Base-by-base conservation (phyloP, 1,140 invertebrate genomes). In the Macrocentrus cingulum region DNA sequence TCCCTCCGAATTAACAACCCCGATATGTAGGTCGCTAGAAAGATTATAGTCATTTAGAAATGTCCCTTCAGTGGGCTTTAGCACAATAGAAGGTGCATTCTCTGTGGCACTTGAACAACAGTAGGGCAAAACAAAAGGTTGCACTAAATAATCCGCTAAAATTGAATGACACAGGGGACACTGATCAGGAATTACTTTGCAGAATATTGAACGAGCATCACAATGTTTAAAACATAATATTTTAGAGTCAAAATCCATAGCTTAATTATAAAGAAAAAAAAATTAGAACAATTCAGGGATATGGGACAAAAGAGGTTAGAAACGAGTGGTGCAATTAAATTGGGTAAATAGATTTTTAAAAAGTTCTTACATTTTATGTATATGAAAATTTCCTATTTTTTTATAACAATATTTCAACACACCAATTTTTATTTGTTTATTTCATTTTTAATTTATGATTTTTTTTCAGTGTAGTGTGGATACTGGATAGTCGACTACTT, bases 171-270 rank as follows among this genome's bases (percentile, higher is more conserved):
- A 80, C 49, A 68, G 22, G 2, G 78, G 78, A 60, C 78, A 80
- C 15, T 23, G 42, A 37, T 52, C 29, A n/a, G 73, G 76, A 19
- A 80, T 53, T 6, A 46, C 56, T 65, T 64, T 70, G 42, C 77
- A 79, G 61, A 77, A 77, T 42, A 79, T 64, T 11, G 64, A 68
- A 46, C 64, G 63, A 0, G 66, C 13, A 9, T 25, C 56, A 20
- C 75, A 76, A 46, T 80, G 78, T 56, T 72, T 72, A 29, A 79
- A 79, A 51, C 76, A 79, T 32, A 75, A 62, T 42, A 80, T 68
- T 45, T 62, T 48, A 5, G 63, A n/a, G n/a, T n/a, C n/a, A n/a
- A n/a, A n/a, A n/a, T n/a, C 11, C 36, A 11, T 4, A 29, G 4
- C 9, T 5, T 5, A 29, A 29, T 29, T 5, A 29, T 29, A 4